These are phyloP conservation scores for Artibeus jamaicensis DNA, from an alignment of 2,797 vertebrate species.

Conservation along the genomic window DNA sequence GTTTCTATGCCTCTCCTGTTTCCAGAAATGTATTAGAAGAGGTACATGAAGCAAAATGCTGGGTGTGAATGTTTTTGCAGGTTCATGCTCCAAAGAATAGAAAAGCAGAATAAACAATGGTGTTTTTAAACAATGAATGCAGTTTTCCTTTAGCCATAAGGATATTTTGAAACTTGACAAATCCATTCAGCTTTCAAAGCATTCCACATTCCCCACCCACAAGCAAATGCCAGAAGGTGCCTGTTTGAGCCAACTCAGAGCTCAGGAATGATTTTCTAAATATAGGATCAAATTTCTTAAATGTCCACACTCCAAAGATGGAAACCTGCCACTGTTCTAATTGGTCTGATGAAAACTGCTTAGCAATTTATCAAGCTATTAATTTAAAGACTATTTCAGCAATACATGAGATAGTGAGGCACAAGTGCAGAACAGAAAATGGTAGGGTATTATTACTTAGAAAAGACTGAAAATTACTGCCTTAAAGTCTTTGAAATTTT, in stretches of 20 bases:
- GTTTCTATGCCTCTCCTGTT: neutral
- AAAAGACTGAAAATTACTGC: neutral
- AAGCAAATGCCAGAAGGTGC: slow-evolving; percentile 72
- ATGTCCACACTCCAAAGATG: slow-evolving; percentile 48
- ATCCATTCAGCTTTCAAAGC: slow-evolving; percentile 75
- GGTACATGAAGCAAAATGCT: slow-evolving; percentile 37
- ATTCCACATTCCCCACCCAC: slow-evolving; percentile 81
- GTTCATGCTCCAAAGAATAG: slow-evolving; percentile 54
- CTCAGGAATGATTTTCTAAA: slow-evolving; percentile 67
- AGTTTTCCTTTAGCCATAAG: slow-evolving; percentile 73
- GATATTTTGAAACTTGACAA: slow-evolving; percentile 71
- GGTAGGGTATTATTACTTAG: neutral
- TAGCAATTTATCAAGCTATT: slow-evolving; percentile 41
- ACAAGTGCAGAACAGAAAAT: slow-evolving; percentile 34
- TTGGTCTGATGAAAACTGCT: slow-evolving; percentile 38
- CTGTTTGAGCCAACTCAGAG: slow-evolving; percentile 60
- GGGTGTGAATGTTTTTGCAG: slow-evolving; percentile 54
- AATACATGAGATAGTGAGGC: slow-evolving; percentile 15
- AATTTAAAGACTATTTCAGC: slow-evolving; percentile 43
- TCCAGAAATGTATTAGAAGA: neutral
- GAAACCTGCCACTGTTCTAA: slow-evolving; percentile 36
- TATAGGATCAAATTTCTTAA: slow-evolving; percentile 52
- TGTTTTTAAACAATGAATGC: slow-evolving; percentile 74
- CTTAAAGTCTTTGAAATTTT: slow-evolving; percentile 28
- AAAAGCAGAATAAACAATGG: slow-evolving; percentile 63